Evolutionary conservation across 2,888 invertebrate species (phyloP), one percentile per base, ranked within the genome.

Genomic region (Melitaea athalia): DNA sequence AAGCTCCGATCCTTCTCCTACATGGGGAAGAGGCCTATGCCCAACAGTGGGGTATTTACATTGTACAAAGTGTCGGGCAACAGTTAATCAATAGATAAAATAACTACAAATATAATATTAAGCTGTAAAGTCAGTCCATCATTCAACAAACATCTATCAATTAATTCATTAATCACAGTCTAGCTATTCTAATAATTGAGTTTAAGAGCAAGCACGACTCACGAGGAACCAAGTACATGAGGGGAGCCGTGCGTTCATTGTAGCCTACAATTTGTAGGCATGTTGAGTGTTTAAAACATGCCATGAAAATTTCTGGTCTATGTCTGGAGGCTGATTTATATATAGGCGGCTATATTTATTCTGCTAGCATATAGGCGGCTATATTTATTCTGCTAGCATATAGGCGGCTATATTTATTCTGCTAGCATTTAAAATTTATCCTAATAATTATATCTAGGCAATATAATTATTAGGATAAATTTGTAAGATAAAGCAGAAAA

Each of bases 131-230:
- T 45, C 38, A 47, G 24, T 49, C 42, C 53, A 42, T 57, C 15
- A 15, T 55, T 65, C 59, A 52, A 52, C 59, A 43, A 52, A 59
- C n/a, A 65, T 67, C 49, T 38, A 33, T 3, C 42, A 47, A 45
- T 47, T 67, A 62, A 55, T 24, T 62, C 55, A 47, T 62, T 49
- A 67, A 57, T 11, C 57, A 38, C 42, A 38, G 57, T 53, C 55
- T 24, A 61, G 66, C 55, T 42, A 67, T 67, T 49, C 55, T 55
- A 42, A 24, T 61, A 67, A 67, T 67, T 55, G 55, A 67, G 66
- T 61, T 38, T 62, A 62, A 55, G 60, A 52, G 65, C 45, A 45
- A 55, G 61, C 47, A 66, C 15, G n/a, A n/a, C n/a, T n/a, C n/a
- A n/a, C n/a, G 47, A 52, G 45, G 53, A 52, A 47, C 61, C 17